phyloP scores from a whole-genome alignment of 1,140 invertebrate species.

The Anastrepha obliqua region DNA sequence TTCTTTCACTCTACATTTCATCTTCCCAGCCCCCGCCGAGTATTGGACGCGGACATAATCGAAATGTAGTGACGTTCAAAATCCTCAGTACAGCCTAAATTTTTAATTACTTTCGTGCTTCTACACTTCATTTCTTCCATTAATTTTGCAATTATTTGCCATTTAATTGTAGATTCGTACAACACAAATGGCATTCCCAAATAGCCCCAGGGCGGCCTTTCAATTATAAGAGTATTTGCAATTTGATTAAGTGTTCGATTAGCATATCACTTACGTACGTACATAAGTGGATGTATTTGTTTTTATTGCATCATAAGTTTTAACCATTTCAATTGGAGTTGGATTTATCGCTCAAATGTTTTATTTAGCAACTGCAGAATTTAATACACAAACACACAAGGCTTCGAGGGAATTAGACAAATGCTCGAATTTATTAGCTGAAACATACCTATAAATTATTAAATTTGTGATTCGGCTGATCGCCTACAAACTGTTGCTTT shows the following conservation, averaged over 20 bases:
- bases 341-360: not conserved
- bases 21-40: too few species aligned
- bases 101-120: too few species aligned
- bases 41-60: too few species aligned
- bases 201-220: not conserved
- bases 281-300: not conserved
- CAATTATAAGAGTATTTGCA: conserved; percentile 25
- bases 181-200: not conserved
- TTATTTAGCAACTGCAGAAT: too few species aligned
- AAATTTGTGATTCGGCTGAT: not conserved
- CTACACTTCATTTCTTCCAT: not conserved
- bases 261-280: not conserved
- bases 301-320: not conserved
- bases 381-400: not conserved
- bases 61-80: too few species aligned
- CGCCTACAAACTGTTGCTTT: not conserved
- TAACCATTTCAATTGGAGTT: not conserved
- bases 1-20: too few species aligned
- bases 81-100: too few species aligned
- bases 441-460: not conserved
- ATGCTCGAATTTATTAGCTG: not conserved
- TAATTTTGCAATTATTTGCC: conserved; percentile 10
- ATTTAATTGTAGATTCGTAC: not conserved
- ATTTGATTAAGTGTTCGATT: conserved; percentile 17
- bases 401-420: not conserved